Percentiles rank a stretch among this genome's conserved stretches.
Evolutionary conservation across 2,113 vertebrate genomes (phyloP).

Genomic region (Stegostoma tigrinum): DNA sequence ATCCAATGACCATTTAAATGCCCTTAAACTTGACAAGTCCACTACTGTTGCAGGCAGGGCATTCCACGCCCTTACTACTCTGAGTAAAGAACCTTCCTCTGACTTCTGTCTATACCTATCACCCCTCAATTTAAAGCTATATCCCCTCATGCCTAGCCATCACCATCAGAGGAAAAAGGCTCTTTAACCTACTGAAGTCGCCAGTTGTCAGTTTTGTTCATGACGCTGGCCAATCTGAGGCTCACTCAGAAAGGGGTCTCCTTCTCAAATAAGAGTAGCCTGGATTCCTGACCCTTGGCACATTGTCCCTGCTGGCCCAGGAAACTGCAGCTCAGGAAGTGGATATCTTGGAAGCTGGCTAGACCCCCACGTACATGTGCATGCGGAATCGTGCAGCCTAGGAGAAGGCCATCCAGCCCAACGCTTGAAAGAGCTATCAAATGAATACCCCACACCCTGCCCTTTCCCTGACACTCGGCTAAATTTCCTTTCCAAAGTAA

Average conservation of each 20-base stretch:
- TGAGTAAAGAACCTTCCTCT: too few relatives aligned
- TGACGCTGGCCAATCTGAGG: background rate
- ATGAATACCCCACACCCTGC: background rate
- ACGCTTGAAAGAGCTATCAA: background rate
- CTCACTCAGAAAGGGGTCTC: too few relatives aligned
- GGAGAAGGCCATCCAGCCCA: background rate
- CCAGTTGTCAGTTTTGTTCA: background rate
- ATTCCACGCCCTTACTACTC: too few relatives aligned
- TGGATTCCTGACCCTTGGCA: background rate
- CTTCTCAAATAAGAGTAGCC: background rate
- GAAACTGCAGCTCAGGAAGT: background rate
- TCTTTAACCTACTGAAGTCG: background rate
- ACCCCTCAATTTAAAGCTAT: too few relatives aligned
- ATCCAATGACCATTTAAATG: too few relatives aligned
- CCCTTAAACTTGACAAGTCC: too few relatives aligned
- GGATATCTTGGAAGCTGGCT: background rate
- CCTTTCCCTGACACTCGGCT: background rate
- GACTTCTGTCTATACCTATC: too few relatives aligned
- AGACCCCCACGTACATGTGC: background rate
- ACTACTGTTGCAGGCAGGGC: too few relatives aligned
- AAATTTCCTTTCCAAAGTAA: background rate
- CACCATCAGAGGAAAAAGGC: too few relatives aligned
- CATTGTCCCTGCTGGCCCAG: background rate
- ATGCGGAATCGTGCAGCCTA: background rate
- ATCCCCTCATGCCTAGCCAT: too few relatives aligned